Base-by-base conservation (phyloP, 1,140 invertebrate species). In the Eriosoma lanigerum region DNA sequence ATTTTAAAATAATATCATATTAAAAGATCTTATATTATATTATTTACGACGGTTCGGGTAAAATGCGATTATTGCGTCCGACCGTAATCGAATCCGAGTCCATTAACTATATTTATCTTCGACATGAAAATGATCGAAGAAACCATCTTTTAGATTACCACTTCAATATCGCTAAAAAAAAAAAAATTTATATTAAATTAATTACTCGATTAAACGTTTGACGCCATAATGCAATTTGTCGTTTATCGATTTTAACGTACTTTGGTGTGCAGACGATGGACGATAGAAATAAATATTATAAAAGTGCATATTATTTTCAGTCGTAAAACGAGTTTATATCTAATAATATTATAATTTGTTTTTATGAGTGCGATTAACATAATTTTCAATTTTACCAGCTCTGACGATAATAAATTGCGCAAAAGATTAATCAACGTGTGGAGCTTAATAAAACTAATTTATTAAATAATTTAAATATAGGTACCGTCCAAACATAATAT, bases 161-260 rank as follows among this genome's bases (percentile, higher is more conserved):
- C 32, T 64, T 64, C 12, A 1, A n/a, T 38, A 44, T 64, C 19
- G 17, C 60, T n/a, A 58, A 60, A 60, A 60, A 60, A 8, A 12
- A 60, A 12, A 13, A 24, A 13, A 60, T 26, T 60, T 19, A 6
- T 38, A 32, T 38, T n/a, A 26, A 24, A 32, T 29, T 62, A 62
- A 17, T 29, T n/a, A 62, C 29, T 10, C 29, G 8, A 1, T 5
- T 8, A 29, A 29, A 29, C 26, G 17, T 26, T 62, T 32, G 29
- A 62, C 60, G 29, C 17, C 26, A 62, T 62, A 62, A 62, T 62
- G 60, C 29, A 32, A 62, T 62, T 62, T 62, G 60, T 62, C 29
- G 19, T 62, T 62, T 32, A 26, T 60, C 26, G 15, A 9, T 58
- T 29, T 60, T 6, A 24, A 17, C 24, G 8, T 60, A 60, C 15